A percentile compares a stretch with the other conserved stretches of the same genome.
phyloP scores from a whole-genome alignment of 1,140 invertebrate genomes.

The Pseudomyrmex pallidus region DNA sequence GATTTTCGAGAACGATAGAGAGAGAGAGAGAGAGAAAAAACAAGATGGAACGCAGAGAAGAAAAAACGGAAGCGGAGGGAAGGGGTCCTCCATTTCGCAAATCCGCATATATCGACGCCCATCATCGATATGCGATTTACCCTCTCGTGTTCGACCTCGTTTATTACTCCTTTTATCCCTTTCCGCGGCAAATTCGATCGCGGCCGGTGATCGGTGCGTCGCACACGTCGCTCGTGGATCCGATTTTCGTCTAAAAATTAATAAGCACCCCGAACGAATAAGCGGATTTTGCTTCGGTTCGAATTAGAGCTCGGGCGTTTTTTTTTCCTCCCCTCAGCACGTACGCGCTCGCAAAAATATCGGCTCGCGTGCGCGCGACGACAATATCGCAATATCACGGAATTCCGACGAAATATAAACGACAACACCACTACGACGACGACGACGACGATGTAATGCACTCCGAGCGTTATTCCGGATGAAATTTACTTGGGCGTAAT shows the following conservation, averaged over 20 bases:
- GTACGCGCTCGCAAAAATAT: not conserved
- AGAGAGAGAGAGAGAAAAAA: too few species aligned
- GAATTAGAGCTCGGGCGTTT: conserved; percentile 63
- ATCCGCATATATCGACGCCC: not conserved
- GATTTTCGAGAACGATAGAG: conserved; percentile 18
- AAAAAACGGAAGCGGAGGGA: not conserved
- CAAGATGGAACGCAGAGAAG: not conserved
- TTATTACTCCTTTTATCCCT: conserved; percentile 13
- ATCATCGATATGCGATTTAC: conserved; percentile 3
- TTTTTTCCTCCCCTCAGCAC: conserved; percentile 14
- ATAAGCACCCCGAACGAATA: conserved; percentile 57
- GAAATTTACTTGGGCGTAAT: conserved; percentile 42
- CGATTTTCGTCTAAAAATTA: conserved; percentile 65
- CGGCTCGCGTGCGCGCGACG: conserved; percentile 30
- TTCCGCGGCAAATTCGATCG: not conserved
- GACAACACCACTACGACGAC: not conserved
- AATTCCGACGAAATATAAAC: conserved; percentile 31
- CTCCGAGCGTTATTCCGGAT: not conserved
- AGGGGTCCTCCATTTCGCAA: conserved; percentile 25
- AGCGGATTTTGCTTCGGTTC: conserved; percentile 63
- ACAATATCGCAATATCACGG: conserved; percentile 44
- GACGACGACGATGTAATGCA: not conserved
- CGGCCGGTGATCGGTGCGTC: conserved; percentile 4
- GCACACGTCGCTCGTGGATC: conserved; percentile 21
- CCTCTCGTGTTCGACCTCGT: not conserved